Base-by-base conservation (phyloP, 2,797 vertebrate genomes). In the Poeciliopsis paucimaculata region DNA sequence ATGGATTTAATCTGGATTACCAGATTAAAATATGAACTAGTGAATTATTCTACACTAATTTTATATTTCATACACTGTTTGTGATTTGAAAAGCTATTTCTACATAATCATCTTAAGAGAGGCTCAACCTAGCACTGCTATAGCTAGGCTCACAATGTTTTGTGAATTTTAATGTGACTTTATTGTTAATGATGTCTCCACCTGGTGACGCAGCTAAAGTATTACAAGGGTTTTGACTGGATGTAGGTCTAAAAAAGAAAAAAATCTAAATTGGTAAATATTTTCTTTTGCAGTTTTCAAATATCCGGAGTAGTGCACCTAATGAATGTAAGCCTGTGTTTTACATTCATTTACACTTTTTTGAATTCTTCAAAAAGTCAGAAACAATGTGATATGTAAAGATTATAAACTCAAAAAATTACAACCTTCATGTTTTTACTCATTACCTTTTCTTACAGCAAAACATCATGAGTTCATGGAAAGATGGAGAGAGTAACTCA, bases 401-500 rank as follows among this genome's bases (percentile, higher is more conserved):
- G 20, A 9, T 23, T 66, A 11, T 12, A 26, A 41, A 66, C 3
- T 23, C 20, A 66, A 41, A 36, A 39, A 41, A 39, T 23, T 23
- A 23, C 2, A 66, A 2, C 13, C 4, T 66, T 66, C 4, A 66
- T 66, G 64, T 66, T 66, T 51, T 66, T 26, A 23, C 64, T 66
- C 20, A 39, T 39, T 41, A 3, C 62, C 23, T 23, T 66, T 23
- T 11, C 36, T 41, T 20, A 36, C 60, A 20, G 31, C 31, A 34
- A 20, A 64, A 64, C 60, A 34, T 64, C 60, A 20, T 64, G 60
- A 64, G 60, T 1, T 64, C 60, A 64, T 64, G 60, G 60, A 66
- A 66, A 41, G 64, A 57, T 57, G 55, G 55, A 57, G 55, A 5
- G 26, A 57, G n/a, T 28, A 57, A 28, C 13, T 57, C 55, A 28